A percentile compares a stretch with the other conserved stretches of the same genome.
phyloP scores from a whole-genome alignment of 2,888 invertebrate genomes.

The Pachycephus smyrnensis region DNA sequence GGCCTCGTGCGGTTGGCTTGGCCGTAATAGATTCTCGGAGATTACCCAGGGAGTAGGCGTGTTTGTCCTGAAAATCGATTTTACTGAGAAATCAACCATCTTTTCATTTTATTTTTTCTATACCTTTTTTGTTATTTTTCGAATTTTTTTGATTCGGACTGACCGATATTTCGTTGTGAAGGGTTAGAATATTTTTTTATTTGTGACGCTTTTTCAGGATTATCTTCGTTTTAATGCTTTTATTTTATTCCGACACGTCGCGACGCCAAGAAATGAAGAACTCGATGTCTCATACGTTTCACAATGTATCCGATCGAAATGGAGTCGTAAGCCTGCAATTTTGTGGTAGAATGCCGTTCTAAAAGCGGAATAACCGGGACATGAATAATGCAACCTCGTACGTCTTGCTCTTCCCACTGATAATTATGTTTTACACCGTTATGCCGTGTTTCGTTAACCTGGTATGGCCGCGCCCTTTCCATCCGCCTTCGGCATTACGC shows the following conservation, averaged over 20 bases:
- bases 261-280: not conserved
- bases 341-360: slow-evolving; percentile 41
- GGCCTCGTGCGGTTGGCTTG: slow-evolving; percentile 35
- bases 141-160: not conserved
- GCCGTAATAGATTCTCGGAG: slow-evolving; percentile 37
- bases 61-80: slow-evolving; percentile 1
- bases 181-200: not conserved
- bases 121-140: not conserved
- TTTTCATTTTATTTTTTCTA: not conserved
- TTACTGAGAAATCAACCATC: not conserved
- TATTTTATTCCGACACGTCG: not conserved
- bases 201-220: not conserved
- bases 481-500: slow-evolving; percentile 47
- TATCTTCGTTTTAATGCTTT: not conserved
- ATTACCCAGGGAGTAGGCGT: slow-evolving; percentile 8
- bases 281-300: not conserved
- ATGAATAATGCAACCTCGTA: slow-evolving; percentile 61
- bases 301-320: slow-evolving; percentile 33
- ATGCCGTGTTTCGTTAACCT: slow-evolving; percentile 62
- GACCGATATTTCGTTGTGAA: not conserved
- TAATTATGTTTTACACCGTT: slow-evolving; percentile 63
- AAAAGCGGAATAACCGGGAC: slow-evolving; percentile 53
- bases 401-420: slow-evolving; percentile 57
- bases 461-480: slow-evolving; percentile 44
- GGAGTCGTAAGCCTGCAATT: slow-evolving; percentile 50